Conservation (phyloP, 2,888 invertebrate species). For the Leptopilina syphax region DNA sequence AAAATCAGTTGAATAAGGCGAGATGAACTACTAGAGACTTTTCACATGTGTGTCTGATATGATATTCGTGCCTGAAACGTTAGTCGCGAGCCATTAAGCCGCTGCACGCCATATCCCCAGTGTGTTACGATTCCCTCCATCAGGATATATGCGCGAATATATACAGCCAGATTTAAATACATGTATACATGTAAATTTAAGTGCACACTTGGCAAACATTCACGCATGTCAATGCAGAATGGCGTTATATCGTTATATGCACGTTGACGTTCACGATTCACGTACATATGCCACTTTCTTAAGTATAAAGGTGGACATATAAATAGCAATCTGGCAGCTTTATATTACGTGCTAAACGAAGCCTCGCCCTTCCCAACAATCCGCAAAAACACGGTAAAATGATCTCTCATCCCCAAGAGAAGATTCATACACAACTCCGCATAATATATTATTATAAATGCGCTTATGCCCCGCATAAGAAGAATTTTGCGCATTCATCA, state of each 20-base stretch:
- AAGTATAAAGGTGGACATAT: conserved; percentile 55
- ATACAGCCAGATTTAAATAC: neutral
- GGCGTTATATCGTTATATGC: conserved; percentile 36
- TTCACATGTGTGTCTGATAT: conserved; percentile 27
- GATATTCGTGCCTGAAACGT: conserved; percentile 62
- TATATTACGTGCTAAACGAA: conserved; percentile 67
- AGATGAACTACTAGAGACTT: no score
- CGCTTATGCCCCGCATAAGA: no score
- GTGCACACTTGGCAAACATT: conserved; percentile 17
- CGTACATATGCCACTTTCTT: conserved; percentile 42
- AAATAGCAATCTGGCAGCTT: conserved; percentile 63
- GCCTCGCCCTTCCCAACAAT: conserved; percentile 57
- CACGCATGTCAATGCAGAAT: conserved; percentile 14
- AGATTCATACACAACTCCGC: conserved; percentile 19
- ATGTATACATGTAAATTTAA: neutral
- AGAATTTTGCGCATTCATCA: no score
- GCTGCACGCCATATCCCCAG: conserved; percentile 62
- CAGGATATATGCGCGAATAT: conserved; percentile 5
- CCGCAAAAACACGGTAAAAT: conserved; percentile 52
- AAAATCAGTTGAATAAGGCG: neutral
- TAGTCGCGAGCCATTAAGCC: conserved; percentile 70
- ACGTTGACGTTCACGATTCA: conserved; percentile 44
- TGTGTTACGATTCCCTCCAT: conserved; percentile 23
- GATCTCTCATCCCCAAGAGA: conserved; percentile 38
- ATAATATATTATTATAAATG: neutral